A percentile compares a stretch with the other conserved stretches of the same genome.
Conservation (phyloP, 2,113 vertebrate species). For the Jaculus jaculus region DNA sequence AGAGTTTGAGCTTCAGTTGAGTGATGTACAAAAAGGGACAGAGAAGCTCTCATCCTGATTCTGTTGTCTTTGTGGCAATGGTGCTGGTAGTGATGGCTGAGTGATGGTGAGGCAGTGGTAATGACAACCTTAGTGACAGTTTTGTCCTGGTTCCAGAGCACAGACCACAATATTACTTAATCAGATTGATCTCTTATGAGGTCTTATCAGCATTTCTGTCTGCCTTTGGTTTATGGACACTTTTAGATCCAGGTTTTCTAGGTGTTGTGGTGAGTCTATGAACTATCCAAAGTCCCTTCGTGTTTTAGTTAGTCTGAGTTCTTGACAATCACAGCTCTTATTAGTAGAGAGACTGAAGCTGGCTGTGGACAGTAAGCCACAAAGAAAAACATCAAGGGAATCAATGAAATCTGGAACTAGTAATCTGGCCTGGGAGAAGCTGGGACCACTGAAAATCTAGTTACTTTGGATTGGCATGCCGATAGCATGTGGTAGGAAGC, state of each 20-base stretch:
- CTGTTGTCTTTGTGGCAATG: background rate
- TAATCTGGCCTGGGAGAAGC: background rate
- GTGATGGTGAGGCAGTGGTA: accelerated
- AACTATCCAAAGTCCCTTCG: background rate
- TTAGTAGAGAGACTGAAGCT: background rate
- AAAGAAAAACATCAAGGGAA: background rate
- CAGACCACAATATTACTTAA: background rate
- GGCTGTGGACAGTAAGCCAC: background rate
- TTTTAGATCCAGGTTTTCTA: background rate
- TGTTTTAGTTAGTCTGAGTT: background rate
- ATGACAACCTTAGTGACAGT: background rate
- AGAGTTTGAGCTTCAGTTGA: background rate
- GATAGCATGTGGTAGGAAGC: background rate
- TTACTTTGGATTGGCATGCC: background rate
- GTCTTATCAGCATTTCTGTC: background rate
- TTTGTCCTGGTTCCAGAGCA: background rate
- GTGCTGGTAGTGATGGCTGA: background rate
- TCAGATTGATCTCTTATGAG: background rate
- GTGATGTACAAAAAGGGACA: background rate
- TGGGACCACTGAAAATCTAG: background rate
- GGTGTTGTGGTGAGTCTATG: background rate
- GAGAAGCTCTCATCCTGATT: background rate
- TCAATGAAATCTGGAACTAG: background rate
- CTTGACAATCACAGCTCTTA: background rate
- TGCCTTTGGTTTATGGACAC: background rate